phyloP scores from a whole-genome alignment of 2,888 invertebrate genomes.

The Steinernema scapterisci region DNA sequence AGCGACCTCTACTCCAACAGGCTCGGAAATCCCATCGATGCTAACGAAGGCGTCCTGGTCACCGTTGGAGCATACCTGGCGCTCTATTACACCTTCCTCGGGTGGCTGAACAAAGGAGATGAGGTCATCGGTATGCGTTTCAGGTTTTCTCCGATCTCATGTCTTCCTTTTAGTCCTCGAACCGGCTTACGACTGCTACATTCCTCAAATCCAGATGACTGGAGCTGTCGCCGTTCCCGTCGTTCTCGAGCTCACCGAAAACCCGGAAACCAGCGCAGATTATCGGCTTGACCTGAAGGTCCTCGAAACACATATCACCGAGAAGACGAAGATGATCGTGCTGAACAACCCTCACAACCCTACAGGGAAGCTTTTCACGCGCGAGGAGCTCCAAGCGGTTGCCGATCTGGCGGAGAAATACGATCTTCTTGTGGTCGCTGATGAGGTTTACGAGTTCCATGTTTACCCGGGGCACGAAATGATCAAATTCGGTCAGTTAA shows the following conservation, averaged over 20 bases:
- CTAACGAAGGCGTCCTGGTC: conserved; percentile 83
- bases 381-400: conserved; percentile 73
- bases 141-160: background rate
- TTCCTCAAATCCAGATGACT: conserved; percentile 80
- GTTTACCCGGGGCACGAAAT: conserved; percentile 81
- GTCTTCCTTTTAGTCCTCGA: conserved; percentile 76
- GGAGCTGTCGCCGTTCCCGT: conserved; percentile 82
- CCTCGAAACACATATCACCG: conserved; percentile 79
- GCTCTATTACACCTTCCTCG: conserved; percentile 82
- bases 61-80: conserved; percentile 94
- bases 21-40: conserved; percentile 79
- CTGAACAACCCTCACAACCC: conserved; percentile 98
- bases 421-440: conserved; percentile 87
- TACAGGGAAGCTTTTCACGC: conserved; percentile 78
- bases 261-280: conserved; percentile 75
- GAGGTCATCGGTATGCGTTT: conserved; percentile 69
- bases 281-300: conserved; percentile 86
- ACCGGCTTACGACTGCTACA: conserved; percentile 97
- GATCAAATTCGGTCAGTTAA: conserved; percentile 81
- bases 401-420: conserved; percentile 88
- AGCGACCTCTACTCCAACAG: conserved; percentile 83
- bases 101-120: conserved; percentile 81
- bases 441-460: conserved; percentile 98
- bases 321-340: conserved; percentile 83
- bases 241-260: conserved; percentile 72